Evolutionary conservation across 2,113 vertebrate genomes (phyloP), one percentile per base, ranked within the genome.

Genomic region (Calidris pygmaea): DNA sequence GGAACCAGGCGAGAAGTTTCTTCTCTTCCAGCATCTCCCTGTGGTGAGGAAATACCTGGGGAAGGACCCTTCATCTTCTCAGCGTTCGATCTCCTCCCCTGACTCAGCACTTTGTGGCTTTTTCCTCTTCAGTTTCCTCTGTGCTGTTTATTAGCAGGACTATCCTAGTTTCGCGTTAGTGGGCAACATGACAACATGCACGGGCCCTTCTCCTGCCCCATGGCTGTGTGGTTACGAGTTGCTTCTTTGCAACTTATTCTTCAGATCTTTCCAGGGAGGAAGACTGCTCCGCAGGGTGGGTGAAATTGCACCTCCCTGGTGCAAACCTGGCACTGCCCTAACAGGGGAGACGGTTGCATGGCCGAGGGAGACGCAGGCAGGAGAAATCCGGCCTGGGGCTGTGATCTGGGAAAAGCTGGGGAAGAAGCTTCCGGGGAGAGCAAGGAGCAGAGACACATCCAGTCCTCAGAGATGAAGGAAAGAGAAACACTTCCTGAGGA

Each of bases 141-240:
- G 32, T 9, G 35, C 29, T 50, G 6, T 62, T 47, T 24, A 32
- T 68, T 37, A 56, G 15, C 41, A 26, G 55, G 55, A 23, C 60
- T 48, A n/a, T n/a, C 53, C 52, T 30, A 7, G 47, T 32, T 19
- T 56, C 70, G 39, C 12, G 35, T 55, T 27, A 35, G 55, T 29
- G 48, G 39, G 27, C 39, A 81, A 35, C 21, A 6, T 8, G 48
- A 27, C 9, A 47, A 34, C 10, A 23, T 0, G 39, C 20, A 32
- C 6, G 2, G 18, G 32, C 14, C 35, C 53, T 74, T 59, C 41
- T 17, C 35, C 47, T 62, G 55, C 26, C 47, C 53, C 39, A 5
- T 14, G 39, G 12, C 60, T 27, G 9, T 29, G 10, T 19, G 59
- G 50, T 0, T 77, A 9, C 0, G 0, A 80, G 27, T 22, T 48